Evolutionary conservation across 2,113 vertebrate species (phyloP).

Genomic region (Oncorhynchus clarkii): DNA sequence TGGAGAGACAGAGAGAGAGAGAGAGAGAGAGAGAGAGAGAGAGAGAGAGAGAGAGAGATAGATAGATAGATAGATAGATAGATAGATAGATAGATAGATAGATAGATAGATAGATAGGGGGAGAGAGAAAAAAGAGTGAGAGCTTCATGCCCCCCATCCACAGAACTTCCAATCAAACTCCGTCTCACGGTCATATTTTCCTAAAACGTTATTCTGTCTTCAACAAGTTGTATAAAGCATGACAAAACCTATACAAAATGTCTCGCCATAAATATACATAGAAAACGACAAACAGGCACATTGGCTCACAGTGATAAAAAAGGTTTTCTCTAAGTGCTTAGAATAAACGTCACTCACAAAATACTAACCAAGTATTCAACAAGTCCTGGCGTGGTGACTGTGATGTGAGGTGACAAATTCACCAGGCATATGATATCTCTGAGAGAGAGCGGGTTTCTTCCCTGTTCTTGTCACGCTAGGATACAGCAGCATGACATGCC

Average conservation of each 20-base stretch:
- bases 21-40: slow-evolving; percentile 56
- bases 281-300: neutral
- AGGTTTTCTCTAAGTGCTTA: slow-evolving; percentile 12
- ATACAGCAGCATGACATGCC: slow-evolving; percentile 48
- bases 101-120: too few relatives aligned
- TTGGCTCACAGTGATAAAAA: slow-evolving; percentile 7
- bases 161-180: too few relatives aligned
- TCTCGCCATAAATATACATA: too few relatives aligned
- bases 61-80: too few relatives aligned
- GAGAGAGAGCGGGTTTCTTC: slow-evolving; percentile 29
- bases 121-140: too few relatives aligned
- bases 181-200: too few relatives aligned
- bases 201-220: too few relatives aligned
- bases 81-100: slow-evolving; percentile 44
- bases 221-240: too few relatives aligned
- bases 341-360: neutral
- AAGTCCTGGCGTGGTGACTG: slow-evolving; percentile 55
- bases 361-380: slow-evolving; percentile 49
- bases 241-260: too few relatives aligned
- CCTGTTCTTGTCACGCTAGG: slow-evolving; percentile 55
- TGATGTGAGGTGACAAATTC: slow-evolving; percentile 63
- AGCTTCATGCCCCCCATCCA: too few relatives aligned
- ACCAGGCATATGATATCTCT: slow-evolving; percentile 58
- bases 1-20: slow-evolving; percentile 36
- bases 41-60: neutral